phyloP scores from a whole-genome alignment of 2,888 invertebrate species.

The Ennomos erosarius region DNA sequence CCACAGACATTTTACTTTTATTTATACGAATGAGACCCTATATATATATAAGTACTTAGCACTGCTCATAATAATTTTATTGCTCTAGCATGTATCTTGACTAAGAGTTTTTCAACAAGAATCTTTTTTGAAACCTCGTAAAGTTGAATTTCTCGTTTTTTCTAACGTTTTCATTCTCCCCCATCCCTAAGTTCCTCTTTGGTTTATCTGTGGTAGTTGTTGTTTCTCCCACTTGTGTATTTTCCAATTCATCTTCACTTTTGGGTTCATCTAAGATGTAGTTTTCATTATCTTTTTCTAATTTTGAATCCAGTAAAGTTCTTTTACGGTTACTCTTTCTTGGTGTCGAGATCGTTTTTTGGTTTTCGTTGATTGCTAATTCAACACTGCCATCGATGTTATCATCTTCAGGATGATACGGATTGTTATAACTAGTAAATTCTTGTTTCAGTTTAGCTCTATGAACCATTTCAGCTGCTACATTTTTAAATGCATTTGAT shows the following conservation, averaged over 20 bases:
- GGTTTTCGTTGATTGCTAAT: background rate
- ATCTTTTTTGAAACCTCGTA: slow-evolving; percentile 42
- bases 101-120: slow-evolving; percentile 29
- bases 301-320: slow-evolving; percentile 13
- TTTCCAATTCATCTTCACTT: slow-evolving; percentile 40
- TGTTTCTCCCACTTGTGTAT: slow-evolving; percentile 15
- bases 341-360: background rate
- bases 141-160: slow-evolving; percentile 29
- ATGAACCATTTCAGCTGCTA: slow-evolving; percentile 40
- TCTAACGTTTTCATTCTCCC: background rate
- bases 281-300: slow-evolving; percentile 51
- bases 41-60: too few relatives aligned
- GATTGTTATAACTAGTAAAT: slow-evolving; percentile 47
- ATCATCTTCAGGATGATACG: slow-evolving; percentile 64
- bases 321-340: slow-evolving; percentile 8
- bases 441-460: slow-evolving; percentile 26
- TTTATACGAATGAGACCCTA: too few relatives aligned
- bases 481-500: slow-evolving; percentile 39
- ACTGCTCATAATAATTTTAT: too few relatives aligned
- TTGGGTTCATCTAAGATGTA: slow-evolving; percentile 40
- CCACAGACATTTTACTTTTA: too few relatives aligned
- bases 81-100: background rate
- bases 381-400: slow-evolving; percentile 12
- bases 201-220: background rate
- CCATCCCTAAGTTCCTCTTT: too few relatives aligned